These are phyloP conservation scores for Cydia strobilella DNA, from an alignment of 1,140 invertebrate genomes.

Conservation along the genomic window DNA sequence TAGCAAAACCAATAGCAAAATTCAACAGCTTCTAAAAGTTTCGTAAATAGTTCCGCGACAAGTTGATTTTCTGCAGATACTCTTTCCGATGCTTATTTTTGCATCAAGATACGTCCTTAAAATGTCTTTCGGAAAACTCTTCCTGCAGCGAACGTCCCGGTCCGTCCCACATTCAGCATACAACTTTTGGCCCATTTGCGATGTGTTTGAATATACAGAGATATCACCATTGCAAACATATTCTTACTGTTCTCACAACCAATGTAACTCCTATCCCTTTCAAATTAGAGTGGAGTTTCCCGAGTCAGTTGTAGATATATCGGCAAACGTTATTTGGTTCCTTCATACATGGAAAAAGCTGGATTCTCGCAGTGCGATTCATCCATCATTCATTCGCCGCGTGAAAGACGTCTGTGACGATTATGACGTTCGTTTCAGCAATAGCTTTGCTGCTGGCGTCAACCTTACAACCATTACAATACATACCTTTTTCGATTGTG, in stretches of 20 bases:
- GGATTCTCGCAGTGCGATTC: conserved; percentile 62
- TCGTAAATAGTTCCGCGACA: no score
- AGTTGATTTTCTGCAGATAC: neutral
- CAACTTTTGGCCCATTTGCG: conserved; percentile 72
- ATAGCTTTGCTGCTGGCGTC: conserved; percentile 43
- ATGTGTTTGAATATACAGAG: conserved; percentile 64
- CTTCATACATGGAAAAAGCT: conserved; percentile 60
- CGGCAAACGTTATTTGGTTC: conserved; percentile 42
- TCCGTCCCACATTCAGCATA: conserved; percentile 60
- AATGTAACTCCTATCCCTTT: conserved; percentile 9
- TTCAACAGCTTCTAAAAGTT: neutral
- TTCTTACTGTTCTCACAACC: conserved; percentile 7
- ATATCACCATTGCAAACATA: conserved; percentile 52
- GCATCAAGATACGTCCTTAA: neutral
- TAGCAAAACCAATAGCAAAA: neutral
- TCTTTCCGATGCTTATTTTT: neutral
- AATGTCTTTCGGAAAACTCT: conserved; percentile 2
- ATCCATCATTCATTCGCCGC: conserved; percentile 75
- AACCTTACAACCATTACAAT: conserved; percentile 49
- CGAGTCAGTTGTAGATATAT: conserved; percentile 1
- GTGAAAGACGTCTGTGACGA: conserved; percentile 73
- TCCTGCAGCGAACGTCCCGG: conserved; percentile 38
- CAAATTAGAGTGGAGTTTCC: conserved; percentile 43
- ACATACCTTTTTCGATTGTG: conserved; percentile 55
- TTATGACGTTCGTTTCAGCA: conserved; percentile 66